A percentile compares a stretch with the other conserved stretches of the same genome.
These are phyloP conservation scores for Cariama cristata DNA, from an alignment of 2,113 vertebrate genomes.

Conservation along the genomic window DNA sequence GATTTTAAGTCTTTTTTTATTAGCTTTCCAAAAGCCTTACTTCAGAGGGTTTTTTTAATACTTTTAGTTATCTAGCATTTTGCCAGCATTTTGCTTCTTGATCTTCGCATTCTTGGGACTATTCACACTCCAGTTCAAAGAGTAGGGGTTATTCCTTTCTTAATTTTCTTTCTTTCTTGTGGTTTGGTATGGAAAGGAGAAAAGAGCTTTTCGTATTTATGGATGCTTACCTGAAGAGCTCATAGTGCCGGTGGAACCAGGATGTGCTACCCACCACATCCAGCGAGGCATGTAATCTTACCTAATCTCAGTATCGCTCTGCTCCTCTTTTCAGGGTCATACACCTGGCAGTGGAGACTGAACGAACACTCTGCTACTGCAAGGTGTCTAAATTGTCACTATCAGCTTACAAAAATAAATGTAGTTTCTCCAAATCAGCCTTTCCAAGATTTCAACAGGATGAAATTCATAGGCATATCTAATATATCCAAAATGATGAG, in stretches of 20 bases:
- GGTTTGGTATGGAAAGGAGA: background rate
- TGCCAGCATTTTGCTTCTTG: background rate
- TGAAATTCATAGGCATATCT: background rate
- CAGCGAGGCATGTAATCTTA: fast-evolving
- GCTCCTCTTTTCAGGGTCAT: background rate
- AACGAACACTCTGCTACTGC: background rate
- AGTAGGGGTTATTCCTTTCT: background rate
- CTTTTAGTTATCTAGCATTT: background rate
- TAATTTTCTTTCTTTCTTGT: background rate
- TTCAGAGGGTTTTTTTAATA: background rate
- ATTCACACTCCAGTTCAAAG: background rate
- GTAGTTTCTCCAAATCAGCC: background rate
- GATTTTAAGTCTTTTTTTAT: background rate
- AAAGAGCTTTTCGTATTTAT: background rate
- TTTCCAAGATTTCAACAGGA: background rate
- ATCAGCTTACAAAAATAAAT: background rate
- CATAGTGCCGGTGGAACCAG: background rate
- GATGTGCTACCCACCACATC: background rate
- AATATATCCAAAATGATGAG: background rate
- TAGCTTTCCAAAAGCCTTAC: background rate
- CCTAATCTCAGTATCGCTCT: background rate
- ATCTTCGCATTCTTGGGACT: background rate
- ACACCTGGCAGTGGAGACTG: background rate
- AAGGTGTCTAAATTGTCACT: background rate
- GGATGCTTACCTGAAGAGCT: background rate